These are phyloP conservation scores for Adrianichthys oophorus DNA, from an alignment of 2,797 vertebrate genomes.

Conservation along the genomic window DNA sequence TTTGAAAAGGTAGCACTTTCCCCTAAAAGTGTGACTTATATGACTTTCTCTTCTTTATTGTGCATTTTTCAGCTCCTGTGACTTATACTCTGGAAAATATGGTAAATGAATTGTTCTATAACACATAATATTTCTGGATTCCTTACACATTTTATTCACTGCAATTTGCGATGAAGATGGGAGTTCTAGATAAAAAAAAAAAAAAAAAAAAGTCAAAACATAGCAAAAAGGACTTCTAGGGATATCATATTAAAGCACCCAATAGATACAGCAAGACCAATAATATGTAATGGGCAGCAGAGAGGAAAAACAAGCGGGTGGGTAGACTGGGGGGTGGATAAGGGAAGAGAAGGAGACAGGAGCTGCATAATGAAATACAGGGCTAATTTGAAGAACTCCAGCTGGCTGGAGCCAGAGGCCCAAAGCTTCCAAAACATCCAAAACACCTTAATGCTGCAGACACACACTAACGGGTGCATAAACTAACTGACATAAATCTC, in stretches of 20 bases:
- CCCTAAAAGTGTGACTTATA: too few relatives aligned
- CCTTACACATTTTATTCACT: not conserved
- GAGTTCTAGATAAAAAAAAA: not conserved
- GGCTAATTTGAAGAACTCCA: constrained; percentile 92
- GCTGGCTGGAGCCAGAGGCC: constrained; percentile 93
- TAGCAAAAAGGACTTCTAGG: not conserved
- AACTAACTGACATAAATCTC: constrained; percentile 7
- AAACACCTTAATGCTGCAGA: constrained; percentile 77
- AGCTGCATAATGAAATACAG: constrained; percentile 88
- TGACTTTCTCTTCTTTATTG: too few relatives aligned
- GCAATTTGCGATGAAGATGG: not conserved
- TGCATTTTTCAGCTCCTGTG: too few relatives aligned
- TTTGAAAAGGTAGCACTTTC: too few relatives aligned
- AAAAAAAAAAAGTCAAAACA: not conserved
- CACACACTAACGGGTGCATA: constrained; percentile 19
- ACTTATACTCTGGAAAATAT: too few relatives aligned
- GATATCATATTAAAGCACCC: constrained; percentile 42
- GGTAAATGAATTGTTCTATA: too few relatives aligned
- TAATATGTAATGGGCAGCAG: constrained; percentile 19
- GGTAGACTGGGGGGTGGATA: constrained; percentile 18
- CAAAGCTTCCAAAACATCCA: constrained; percentile 80
- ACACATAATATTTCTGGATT: too few relatives aligned
- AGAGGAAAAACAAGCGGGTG: constrained; percentile 54
- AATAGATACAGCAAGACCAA: constrained; percentile 5
- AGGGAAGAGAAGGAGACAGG: constrained; percentile 40